These are phyloP conservation scores for Drosophila simulans DNA, from an alignment of 1,140 invertebrate species.

Conservation along the genomic window DNA sequence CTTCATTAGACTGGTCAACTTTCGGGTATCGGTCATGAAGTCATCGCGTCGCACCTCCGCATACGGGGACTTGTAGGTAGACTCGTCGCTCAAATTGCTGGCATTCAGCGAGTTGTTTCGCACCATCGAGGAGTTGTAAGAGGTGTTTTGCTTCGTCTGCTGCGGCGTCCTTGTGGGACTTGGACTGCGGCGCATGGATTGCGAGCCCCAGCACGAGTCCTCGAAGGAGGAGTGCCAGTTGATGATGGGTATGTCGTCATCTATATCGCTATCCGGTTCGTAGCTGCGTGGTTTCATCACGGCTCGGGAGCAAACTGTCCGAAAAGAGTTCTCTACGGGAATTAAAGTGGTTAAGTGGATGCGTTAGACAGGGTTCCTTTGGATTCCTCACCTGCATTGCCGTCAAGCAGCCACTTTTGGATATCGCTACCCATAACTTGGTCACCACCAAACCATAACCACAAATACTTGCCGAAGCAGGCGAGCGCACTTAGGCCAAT, in stretches of 20 bases:
- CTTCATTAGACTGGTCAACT: slow-evolving; percentile 84
- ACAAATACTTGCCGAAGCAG: slow-evolving; percentile 84
- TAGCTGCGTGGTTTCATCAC: slow-evolving; percentile 28
- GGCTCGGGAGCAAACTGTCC: slow-evolving; percentile 4
- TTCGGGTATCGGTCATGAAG: slow-evolving; percentile 85
- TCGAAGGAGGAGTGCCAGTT: slow-evolving; percentile 84
- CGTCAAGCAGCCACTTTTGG: slow-evolving; percentile 84
- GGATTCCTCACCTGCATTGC: slow-evolving; percentile 48
- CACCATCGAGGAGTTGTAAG: slow-evolving; percentile 51
- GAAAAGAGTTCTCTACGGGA: slow-evolving; percentile 58
- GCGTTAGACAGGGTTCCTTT: not conserved
- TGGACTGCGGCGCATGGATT: slow-evolving; percentile 59
- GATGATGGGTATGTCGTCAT: slow-evolving; percentile 59
- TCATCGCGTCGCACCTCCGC: slow-evolving; percentile 75
- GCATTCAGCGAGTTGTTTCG: slow-evolving; percentile 65
- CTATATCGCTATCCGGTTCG: slow-evolving; percentile 17
- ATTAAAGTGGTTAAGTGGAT: not conserved
- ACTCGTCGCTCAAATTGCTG: slow-evolving; percentile 69
- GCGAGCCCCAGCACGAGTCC: slow-evolving; percentile 63
- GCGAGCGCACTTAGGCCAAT: slow-evolving; percentile 83
- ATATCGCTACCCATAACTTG: slow-evolving; percentile 75
- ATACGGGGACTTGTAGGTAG: slow-evolving; percentile 73
- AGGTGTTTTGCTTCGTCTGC: slow-evolving; percentile 40
- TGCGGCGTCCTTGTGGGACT: slow-evolving; percentile 53
- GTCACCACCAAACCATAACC: slow-evolving; percentile 64